A percentile compares a stretch with the other conserved stretches of the same genome.
Evolutionary conservation across 2,797 vertebrate genomes (phyloP).

Genomic region (Enteromius trimaculatus): DNA sequence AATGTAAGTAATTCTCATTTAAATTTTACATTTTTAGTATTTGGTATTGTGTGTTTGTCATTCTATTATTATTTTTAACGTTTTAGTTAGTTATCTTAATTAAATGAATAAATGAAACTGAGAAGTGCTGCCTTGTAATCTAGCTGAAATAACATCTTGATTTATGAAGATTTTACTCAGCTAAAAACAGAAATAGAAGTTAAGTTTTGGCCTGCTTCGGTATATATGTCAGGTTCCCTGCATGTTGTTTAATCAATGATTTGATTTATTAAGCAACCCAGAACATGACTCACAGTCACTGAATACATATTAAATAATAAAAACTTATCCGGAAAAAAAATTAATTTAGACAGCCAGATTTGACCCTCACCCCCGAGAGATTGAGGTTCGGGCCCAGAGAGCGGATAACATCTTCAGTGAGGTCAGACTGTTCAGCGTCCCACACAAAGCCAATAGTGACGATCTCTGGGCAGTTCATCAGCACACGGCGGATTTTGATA

Average conservation of each 20-base stretch:
- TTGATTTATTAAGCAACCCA: neutral
- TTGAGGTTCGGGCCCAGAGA: constrained; percentile 88
- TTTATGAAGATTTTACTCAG: neutral
- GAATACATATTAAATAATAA: neutral
- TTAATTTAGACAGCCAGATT: neutral
- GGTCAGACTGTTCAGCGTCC: constrained; percentile 96
- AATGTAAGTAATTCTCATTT: no score
- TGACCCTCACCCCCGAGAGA: constrained; percentile 87
- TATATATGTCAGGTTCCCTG: neutral
- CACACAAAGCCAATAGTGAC: constrained; percentile 97
- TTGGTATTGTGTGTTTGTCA: neutral
- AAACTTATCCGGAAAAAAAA: neutral
- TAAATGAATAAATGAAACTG: no score
- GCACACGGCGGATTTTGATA: constrained; percentile 94
- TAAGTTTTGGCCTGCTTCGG: neutral
- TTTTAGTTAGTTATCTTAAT: neutral
- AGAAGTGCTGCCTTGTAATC: no score
- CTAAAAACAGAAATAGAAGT: neutral
- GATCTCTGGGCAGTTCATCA: constrained; percentile 98
- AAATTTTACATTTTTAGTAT: neutral
- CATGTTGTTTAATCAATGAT: neutral
- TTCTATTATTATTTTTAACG: neutral
- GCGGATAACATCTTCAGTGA: constrained; percentile 92
- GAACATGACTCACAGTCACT: neutral
- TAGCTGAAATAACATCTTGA: no score